Conservation (phyloP, 2,113 vertebrate genomes). For the Dromas ardeola region DNA sequence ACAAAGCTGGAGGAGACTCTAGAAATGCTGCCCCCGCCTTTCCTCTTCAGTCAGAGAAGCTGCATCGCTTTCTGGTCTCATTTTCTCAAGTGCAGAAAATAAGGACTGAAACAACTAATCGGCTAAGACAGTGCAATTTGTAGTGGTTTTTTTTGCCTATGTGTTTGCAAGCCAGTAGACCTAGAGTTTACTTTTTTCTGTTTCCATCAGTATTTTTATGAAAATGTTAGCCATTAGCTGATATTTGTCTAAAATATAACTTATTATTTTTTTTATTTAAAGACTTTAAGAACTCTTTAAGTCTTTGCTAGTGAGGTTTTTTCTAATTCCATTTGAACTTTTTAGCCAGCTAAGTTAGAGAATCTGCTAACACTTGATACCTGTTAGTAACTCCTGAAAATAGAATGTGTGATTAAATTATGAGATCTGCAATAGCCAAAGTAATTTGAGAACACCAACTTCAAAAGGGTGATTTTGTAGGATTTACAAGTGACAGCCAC, state of each 20-base stretch:
- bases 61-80: not conserved
- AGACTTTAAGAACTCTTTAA: not conserved
- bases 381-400: not conserved
- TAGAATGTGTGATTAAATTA: not conserved
- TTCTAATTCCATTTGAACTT: not conserved
- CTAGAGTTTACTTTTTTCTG: not conserved
- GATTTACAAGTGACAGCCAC: not conserved
- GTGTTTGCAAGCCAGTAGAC: not conserved
- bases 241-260: not conserved
- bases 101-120: not conserved
- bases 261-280: not conserved
- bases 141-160: not conserved
- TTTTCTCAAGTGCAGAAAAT: not conserved
- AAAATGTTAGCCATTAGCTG: not conserved
- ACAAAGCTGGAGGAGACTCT: not conserved
- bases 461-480: not conserved
- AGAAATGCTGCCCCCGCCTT: not conserved
- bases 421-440: not conserved
- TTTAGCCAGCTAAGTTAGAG: not conserved
- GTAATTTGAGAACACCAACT: not conserved
- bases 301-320: not conserved
- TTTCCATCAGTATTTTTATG: slow-evolving; percentile 4
- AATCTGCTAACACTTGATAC: not conserved
- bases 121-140: not conserved
- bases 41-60: not conserved